phyloP scores from a whole-genome alignment of 35 echinoderm and acorn worm species.

The Holothuria glaberrima region DNA sequence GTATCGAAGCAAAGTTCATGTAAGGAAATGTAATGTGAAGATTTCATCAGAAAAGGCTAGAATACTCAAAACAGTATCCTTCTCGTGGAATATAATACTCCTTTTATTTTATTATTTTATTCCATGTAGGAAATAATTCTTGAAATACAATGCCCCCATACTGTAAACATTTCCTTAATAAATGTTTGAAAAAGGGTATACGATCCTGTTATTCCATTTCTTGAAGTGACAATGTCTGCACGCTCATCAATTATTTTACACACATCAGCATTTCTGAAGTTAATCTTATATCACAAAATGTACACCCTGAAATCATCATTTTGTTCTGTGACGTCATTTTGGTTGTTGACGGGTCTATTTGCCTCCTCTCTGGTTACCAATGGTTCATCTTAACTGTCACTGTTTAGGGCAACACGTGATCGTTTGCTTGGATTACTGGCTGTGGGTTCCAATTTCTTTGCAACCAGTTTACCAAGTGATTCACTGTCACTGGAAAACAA shows the following conservation, averaged over 20 bases:
- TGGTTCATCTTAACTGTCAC: conserved; percentile 43
- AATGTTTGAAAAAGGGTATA: too few species aligned
- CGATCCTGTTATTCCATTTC: too few species aligned
- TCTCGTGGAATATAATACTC: too few species aligned
- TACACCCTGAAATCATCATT: background rate
- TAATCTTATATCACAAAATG: background rate
- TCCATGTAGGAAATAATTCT: too few species aligned
- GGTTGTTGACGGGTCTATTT: background rate
- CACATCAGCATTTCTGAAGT: background rate
- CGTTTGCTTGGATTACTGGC: background rate
- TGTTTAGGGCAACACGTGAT: conserved; percentile 13
- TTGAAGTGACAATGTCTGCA: background rate
- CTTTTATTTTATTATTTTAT: too few species aligned
- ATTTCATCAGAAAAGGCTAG: too few species aligned
- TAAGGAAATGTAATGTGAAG: too few species aligned
- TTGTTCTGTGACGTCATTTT: too few species aligned
- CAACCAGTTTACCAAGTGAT: conserved; percentile 21
- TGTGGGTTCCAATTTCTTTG: conserved; percentile 23
- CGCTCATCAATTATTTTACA: background rate
- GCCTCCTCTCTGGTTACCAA: background rate
- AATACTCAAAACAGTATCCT: too few species aligned
- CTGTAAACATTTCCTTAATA: too few species aligned
- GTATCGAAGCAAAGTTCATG: too few species aligned
- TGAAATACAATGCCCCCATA: too few species aligned
- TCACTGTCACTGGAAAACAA: conserved; percentile 7